Base-by-base conservation (phyloP, 2,113 vertebrate genomes). In the Fulica atra region DNA sequence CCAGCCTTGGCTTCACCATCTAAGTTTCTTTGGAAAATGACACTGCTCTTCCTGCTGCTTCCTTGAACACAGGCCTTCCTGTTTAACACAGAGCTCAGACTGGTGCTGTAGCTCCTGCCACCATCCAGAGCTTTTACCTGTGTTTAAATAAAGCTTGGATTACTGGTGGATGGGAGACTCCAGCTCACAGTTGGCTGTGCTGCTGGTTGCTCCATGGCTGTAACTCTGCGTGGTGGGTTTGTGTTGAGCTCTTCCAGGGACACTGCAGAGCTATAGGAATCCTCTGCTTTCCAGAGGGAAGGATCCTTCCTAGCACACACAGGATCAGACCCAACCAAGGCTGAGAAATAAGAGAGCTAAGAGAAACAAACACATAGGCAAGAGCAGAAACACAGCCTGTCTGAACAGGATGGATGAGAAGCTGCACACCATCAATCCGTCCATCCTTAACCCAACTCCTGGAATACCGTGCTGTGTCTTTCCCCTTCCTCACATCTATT, bases 51-150 rank as follows among this genome's bases (percentile, higher is more conserved):
- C 36, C 28, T 0, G 0, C 28, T 33, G 13, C 33, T 57, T 16
- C 44, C 28, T 57, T 33, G 6, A 70, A 8, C 69, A 46, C 17
- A 54, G 9, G 25, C 15, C 23, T 48, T 40, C 79, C 51, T 78
- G 40, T 20, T 26, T 54, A 40, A 26, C 68, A 8, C 26, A 0
- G 0, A 36, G 25, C 1, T 0, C 33, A 42, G 29, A 6, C 7
- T 31, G 16, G 17, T 29, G 11, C 14, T 50, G 51, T 20, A 73
- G 44, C 40, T 51, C 1, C 79, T 33, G 36, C 7, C 1, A 21
- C 60, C 64, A 48, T 28, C 29, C 78, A 46, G 35, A 50, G 28
- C 48, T 60, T 65, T 42, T 23, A 44, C 16, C 38, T 24, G 10
- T 8, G 14, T 46, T 65, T 61, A 46, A 71, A 38, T 73, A 54